Percentiles rank a stretch among this genome's conserved stretches.
phyloP scores from a whole-genome alignment of 2,888 invertebrate genomes.

The Carcina quercana region DNA sequence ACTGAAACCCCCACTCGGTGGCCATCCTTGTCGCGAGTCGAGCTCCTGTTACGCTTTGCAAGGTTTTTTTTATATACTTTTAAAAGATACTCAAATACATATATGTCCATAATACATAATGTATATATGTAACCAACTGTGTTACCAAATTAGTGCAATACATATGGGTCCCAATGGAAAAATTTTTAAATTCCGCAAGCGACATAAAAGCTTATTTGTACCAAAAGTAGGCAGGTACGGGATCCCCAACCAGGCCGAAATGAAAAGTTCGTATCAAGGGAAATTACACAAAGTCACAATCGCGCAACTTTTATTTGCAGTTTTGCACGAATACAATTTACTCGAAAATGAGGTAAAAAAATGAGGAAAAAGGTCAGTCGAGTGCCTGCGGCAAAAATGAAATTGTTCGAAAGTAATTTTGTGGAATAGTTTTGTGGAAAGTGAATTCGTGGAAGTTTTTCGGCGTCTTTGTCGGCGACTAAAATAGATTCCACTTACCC shows the following conservation, averaged over 20 bases:
- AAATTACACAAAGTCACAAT: constrained; percentile 44
- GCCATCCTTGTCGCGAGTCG: too few species aligned
- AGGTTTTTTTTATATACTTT: too few species aligned
- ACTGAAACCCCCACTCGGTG: too few species aligned
- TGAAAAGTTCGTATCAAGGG: constrained; percentile 43
- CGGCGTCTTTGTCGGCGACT: too few species aligned
- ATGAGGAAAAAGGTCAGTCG: neutral
- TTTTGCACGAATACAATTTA: constrained; percentile 20
- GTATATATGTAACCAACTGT: too few species aligned
- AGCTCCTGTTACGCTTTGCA: too few species aligned
- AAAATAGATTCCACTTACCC: too few species aligned
- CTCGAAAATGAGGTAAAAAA: constrained; percentile 16
- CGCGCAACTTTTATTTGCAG: constrained; percentile 28
- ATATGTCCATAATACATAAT: too few species aligned
- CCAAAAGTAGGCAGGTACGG: constrained; percentile 1
- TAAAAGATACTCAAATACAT: too few species aligned
- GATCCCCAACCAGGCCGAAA: constrained; percentile 17
- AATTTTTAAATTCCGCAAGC: constrained; percentile 2
- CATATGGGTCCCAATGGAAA: constrained; percentile 1
- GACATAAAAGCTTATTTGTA: constrained; percentile 1
- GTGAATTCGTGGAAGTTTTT: neutral
- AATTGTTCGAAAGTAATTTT: neutral
- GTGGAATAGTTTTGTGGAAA: too few species aligned
- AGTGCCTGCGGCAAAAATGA: too few species aligned
- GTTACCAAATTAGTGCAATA: too few species aligned